These are phyloP conservation scores for Trichacis sp. DNA, from an alignment of 2,888 invertebrate genomes.

Conservation along the genomic window DNA sequence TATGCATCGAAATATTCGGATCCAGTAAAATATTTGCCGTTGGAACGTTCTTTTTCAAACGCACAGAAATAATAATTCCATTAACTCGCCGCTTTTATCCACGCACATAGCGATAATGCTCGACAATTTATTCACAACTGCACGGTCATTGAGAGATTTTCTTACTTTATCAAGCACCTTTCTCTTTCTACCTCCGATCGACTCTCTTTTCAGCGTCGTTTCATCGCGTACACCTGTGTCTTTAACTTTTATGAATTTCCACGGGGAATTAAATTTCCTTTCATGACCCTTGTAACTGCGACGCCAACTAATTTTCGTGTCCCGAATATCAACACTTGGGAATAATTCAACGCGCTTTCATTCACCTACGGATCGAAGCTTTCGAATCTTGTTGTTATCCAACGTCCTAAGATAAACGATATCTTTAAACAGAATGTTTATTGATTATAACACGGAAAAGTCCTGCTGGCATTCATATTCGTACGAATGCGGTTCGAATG, in stretches of 20 bases:
- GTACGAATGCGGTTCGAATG: slow-evolving; percentile 9
- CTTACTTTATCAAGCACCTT: neutral
- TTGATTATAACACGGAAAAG: slow-evolving; percentile 7
- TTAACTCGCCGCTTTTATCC: slow-evolving; percentile 1
- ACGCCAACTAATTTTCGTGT: too few relatives aligned
- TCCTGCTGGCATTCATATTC: neutral
- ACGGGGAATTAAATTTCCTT: too few relatives aligned
- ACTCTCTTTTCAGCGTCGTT: neutral
- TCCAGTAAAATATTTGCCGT: too few relatives aligned
- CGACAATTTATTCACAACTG: neutral
- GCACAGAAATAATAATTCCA: neutral
- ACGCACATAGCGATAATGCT: neutral
- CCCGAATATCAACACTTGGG: too few relatives aligned
- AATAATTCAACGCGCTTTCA: too few relatives aligned
- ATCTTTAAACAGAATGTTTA: slow-evolving; percentile 2
- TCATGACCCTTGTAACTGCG: too few relatives aligned
- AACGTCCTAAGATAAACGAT: slow-evolving; percentile 4
- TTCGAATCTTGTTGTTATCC: neutral
- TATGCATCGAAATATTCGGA: too few relatives aligned
- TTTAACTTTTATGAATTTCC: too few relatives aligned
- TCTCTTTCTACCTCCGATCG: neutral
- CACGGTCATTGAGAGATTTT: neutral
- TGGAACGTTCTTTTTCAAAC: neutral
- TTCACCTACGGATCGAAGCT: too few relatives aligned
- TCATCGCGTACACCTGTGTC: too few relatives aligned